Base-by-base conservation (phyloP, 2,797 vertebrate species). In the Meda fulgida region DNA sequence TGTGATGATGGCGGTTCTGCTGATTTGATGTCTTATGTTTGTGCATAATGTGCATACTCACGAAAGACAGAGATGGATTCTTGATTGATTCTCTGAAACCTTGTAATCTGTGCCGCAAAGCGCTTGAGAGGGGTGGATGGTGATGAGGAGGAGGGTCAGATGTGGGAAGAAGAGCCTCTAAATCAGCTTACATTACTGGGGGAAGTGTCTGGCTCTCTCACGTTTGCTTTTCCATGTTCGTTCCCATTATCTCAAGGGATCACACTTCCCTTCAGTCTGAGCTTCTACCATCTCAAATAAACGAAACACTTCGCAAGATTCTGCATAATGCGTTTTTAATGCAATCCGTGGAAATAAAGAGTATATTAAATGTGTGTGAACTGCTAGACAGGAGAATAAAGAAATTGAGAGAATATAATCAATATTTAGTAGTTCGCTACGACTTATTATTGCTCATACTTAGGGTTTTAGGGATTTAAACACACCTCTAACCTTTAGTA, bases 21-120 rank as follows among this genome's bases (percentile, higher is more conserved):
- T 83, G 43, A 63, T 73, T 65, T 31, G 14, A 80, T 75, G 78
- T 48, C 53, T 46, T 71, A 53, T 88, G 77, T 87, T 84, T 88
- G 31, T 78, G 53, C 85, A 78, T 83, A 81, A 38, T 86, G 77
- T 76, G 31, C 80, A 40, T 58, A 81, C 70, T 16, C 19, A 38
- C 80, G 80, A 85, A 26, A 71, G 72, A 84, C 84, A 66, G 26
- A 69, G 83, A 89, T 85, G 85, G 81, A 75, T 72, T 67, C 53
- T 10, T 53, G 72, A 85, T 53, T 82, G 29, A 75, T 82, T 84
- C 78, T 58, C 69, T 67, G 70, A 65, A 82, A 84, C 65, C 55
- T 84, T 63, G 46, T 60, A 76, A 80, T 84, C 84, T 89, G 40
- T 70, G 51, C 60, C 9, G 75, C 23, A 65, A 63, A 83, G n/a